Evolutionary conservation across 1,140 invertebrate genomes (phyloP).

Genomic region (Sminthurides bifidus): DNA sequence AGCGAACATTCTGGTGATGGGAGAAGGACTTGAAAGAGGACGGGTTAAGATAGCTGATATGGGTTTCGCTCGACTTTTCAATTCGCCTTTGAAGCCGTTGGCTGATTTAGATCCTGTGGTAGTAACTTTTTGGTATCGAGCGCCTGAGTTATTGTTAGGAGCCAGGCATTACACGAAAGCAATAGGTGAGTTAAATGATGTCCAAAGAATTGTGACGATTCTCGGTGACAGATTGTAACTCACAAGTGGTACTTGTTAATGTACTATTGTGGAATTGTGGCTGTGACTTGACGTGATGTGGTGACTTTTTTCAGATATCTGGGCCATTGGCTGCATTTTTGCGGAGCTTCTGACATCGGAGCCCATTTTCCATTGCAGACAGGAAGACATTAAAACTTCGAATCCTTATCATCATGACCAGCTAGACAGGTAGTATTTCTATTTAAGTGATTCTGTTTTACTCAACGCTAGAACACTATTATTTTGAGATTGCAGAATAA

Average conservation of each 20-base stretch:
- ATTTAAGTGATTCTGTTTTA: constrained; percentile 1
- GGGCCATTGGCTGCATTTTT: constrained; percentile 99
- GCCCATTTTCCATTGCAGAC: constrained; percentile 98
- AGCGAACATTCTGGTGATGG: constrained; percentile 99
- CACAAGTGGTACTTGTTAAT: neutral
- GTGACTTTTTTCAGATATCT: constrained; percentile 69
- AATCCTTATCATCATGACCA: constrained; percentile 99
- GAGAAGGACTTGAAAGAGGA: constrained; percentile 91
- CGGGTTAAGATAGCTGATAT: constrained; percentile 98
- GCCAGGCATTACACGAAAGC: constrained; percentile 98
- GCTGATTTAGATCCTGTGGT: constrained; percentile 98
- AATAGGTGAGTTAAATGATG: constrained; percentile 54
- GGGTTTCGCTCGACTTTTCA: constrained; percentile 99
- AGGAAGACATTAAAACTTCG: constrained; percentile 99
- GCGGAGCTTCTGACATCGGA: constrained; percentile 84
- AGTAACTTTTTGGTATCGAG: constrained; percentile 90
- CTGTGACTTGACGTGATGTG: too few relatives aligned
- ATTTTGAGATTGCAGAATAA: constrained; percentile 1
- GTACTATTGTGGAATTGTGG: neutral
- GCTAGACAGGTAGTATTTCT: constrained; percentile 55
- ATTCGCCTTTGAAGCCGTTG: constrained; percentile 93
- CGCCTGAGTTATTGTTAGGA: constrained; percentile 74
- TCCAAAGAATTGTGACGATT: constrained; percentile 4
- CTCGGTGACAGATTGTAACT: neutral
- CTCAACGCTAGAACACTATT: constrained; percentile 2